These are phyloP conservation scores for Peromyscus polionotus DNA, from an alignment of 2,113 vertebrate species.

Conservation along the genomic window DNA sequence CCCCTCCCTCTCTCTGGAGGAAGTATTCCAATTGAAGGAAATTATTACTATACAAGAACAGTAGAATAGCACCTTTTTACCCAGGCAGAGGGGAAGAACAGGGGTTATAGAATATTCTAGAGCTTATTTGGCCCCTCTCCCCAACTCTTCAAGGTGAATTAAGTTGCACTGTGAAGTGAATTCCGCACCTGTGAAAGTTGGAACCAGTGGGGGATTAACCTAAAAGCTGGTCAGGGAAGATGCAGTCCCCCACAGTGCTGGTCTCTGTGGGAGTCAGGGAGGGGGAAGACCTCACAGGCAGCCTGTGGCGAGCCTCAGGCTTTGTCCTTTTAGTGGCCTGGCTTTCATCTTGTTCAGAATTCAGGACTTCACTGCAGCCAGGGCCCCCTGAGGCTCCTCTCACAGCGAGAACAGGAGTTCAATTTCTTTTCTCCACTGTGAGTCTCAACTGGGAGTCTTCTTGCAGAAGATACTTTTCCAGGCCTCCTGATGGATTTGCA, in stretches of 20 bases:
- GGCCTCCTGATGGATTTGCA: background rate
- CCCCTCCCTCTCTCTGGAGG: too few relatives aligned
- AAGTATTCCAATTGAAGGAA: background rate
- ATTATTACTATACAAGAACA: too few relatives aligned
- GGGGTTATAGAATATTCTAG: background rate
- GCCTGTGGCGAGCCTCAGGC: background rate
- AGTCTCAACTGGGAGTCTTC: background rate
- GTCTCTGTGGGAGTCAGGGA: background rate
- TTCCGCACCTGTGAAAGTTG: background rate
- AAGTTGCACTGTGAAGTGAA: background rate
- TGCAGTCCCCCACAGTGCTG: background rate
- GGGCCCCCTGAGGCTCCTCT: background rate
- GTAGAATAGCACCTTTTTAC: too few relatives aligned
- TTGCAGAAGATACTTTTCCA: background rate
- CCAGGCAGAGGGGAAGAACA: background rate
- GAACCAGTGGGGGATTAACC: background rate
- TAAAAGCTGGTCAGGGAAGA: background rate
- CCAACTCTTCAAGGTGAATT: background rate
- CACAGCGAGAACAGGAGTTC: background rate
- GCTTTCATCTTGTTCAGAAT: conserved; percentile 31
- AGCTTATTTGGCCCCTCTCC: background rate
- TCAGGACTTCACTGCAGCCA: background rate
- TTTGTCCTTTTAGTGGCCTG: background rate
- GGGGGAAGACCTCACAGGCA: background rate
- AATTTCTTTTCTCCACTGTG: background rate